A percentile compares a stretch with the other conserved stretches of the same genome.
Evolutionary conservation across 2,113 vertebrate species (phyloP).

Genomic region (Greenwoodochromis staneri): DNA sequence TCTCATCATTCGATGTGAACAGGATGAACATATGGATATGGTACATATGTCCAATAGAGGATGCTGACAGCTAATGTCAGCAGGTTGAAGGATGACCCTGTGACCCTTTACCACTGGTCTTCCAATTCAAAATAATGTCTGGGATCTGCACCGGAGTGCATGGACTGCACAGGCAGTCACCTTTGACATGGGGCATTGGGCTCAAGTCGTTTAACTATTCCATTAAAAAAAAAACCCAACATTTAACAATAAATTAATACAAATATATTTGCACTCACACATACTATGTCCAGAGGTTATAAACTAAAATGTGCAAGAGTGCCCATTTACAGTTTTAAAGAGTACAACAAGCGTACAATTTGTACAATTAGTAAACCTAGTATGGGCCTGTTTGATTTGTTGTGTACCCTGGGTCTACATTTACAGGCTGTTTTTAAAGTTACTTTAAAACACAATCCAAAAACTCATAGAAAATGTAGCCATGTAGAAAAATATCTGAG

Average conservation of each 20-base stretch:
- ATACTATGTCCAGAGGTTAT: not conserved
- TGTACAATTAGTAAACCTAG: not conserved
- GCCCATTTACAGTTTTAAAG: not conserved
- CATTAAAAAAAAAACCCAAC: not conserved
- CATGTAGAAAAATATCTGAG: not conserved
- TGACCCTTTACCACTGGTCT: not conserved
- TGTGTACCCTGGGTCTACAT: not conserved
- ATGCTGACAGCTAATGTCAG: not conserved
- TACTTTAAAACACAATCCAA: not conserved
- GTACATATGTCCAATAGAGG: not conserved
- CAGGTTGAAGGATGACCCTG: not conserved
- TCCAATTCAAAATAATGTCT: not conserved
- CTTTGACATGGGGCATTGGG: not conserved
- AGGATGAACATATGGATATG: not conserved
- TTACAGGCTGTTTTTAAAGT: not conserved
- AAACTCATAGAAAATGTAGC: not conserved
- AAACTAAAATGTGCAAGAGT: not conserved
- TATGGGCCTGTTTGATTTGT: not conserved
- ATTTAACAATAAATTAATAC: not conserved
- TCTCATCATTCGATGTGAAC: not conserved
- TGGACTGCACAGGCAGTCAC: not conserved
- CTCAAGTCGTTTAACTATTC: not conserved
- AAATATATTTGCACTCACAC: not conserved
- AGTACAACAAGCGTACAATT: not conserved
- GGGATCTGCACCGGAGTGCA: not conserved